These are phyloP conservation scores for Heliocidaris tuberculata DNA, from an alignment of 35 echinoderm and acorn worm genomes.

Conservation along the genomic window DNA sequence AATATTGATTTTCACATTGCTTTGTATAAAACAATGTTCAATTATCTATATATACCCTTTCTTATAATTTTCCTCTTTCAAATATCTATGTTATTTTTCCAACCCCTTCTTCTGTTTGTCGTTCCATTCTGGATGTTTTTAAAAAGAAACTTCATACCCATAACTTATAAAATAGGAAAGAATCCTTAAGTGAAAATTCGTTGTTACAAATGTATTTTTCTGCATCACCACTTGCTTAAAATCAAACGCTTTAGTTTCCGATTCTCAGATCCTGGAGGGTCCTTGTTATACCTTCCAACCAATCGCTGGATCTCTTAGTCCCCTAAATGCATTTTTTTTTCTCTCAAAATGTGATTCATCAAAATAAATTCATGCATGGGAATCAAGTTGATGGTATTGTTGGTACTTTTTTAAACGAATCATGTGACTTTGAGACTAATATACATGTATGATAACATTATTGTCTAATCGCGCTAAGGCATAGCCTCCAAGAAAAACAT, in stretches of 20 bases:
- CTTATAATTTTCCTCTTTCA: neutral
- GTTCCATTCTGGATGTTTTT: too few species aligned
- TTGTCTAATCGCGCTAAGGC: neutral
- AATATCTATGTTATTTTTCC: neutral
- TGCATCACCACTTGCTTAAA: neutral
- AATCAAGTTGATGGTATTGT: neutral
- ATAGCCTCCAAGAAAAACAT: neutral
- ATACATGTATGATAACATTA: neutral
- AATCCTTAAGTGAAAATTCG: too few species aligned
- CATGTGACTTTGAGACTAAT: neutral
- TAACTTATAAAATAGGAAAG: too few species aligned
- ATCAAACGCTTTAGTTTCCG: neutral
- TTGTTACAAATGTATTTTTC: neutral
- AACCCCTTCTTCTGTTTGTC: neutral
- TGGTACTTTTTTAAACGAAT: neutral
- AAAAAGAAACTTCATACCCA: too few species aligned
- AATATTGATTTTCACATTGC: too few species aligned
- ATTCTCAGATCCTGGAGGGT: neutral
- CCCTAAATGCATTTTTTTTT: neutral
- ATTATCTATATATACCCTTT: neutral
- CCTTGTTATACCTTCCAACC: neutral
- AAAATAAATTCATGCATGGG: neutral
- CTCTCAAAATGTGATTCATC: neutral
- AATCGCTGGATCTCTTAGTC: neutral
- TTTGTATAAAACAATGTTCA: too few species aligned